phyloP scores from a whole-genome alignment of 1,140 invertebrate genomes.

The Sarcophaga peregrina region DNA sequence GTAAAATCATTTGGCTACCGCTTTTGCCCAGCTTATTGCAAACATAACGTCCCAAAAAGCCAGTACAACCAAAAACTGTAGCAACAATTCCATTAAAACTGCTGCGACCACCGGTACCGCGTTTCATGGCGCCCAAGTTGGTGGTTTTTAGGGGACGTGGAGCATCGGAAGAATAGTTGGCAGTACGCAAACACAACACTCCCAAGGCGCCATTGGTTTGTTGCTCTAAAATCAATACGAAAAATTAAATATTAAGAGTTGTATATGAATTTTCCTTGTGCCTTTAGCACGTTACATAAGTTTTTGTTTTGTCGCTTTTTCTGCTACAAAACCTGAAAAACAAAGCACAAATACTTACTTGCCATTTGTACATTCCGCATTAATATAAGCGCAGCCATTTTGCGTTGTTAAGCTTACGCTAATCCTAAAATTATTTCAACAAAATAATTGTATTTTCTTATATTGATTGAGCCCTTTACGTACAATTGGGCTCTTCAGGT shows the following conservation, averaged over 20 bases:
- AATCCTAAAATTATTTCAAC: not conserved
- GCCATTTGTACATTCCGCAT: slow-evolving; percentile 60
- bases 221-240: slow-evolving; percentile 51
- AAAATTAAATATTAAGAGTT: not conserved
- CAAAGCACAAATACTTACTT: slow-evolving; percentile 53
- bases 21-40: slow-evolving; percentile 90
- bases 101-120: slow-evolving; percentile 92
- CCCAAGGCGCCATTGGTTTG: slow-evolving; percentile 61
- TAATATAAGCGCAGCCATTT: slow-evolving; percentile 62
- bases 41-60: slow-evolving; percentile 88
- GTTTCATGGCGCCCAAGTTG: slow-evolving; percentile 76
- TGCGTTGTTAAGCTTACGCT: slow-evolving; percentile 24
- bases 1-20: slow-evolving; percentile 89
- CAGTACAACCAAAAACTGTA: slow-evolving; percentile 94
- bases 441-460: not conserved
- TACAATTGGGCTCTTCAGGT: not conserved
- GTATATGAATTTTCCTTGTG: not conserved
- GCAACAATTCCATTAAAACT: slow-evolving; percentile 97
- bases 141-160: slow-evolving; percentile 61
- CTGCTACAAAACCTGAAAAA: too few relatives aligned
- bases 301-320: slow-evolving; percentile 36
- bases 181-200: slow-evolving; percentile 56
- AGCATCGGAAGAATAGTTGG: slow-evolving; percentile 54
- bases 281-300: slow-evolving; percentile 43
- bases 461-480: not conserved